Percentiles rank a stretch among this genome's conserved stretches.
These are phyloP conservation scores for Neodon shergylaensis DNA, from an alignment of 2,113 vertebrate species.

Conservation along the genomic window DNA sequence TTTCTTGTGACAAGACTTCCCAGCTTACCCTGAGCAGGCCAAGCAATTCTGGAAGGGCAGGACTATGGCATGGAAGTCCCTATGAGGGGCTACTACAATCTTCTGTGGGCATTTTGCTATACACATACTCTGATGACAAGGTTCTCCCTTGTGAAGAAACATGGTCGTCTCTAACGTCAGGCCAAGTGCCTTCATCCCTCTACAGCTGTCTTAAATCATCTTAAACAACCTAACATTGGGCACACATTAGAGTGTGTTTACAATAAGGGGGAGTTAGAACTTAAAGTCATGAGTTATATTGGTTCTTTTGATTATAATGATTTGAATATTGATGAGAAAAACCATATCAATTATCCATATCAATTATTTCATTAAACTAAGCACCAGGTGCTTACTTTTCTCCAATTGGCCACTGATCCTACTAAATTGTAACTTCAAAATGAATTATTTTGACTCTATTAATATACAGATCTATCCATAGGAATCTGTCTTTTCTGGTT, in stretches of 20 bases:
- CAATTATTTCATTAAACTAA: neutral
- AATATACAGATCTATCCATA: neutral
- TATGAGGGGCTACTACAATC: neutral
- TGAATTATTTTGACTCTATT: constrained; percentile 4
- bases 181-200: neutral
- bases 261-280: neutral
- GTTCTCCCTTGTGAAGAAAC: neutral
- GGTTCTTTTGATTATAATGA: constrained; percentile 32
- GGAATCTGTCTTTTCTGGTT: constrained; percentile 9
- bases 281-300: neutral
- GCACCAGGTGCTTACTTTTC: neutral
- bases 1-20: neutral
- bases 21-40: neutral
- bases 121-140: neutral
- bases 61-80: neutral
- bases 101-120: neutral
- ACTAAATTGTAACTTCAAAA: neutral
- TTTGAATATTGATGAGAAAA: constrained; percentile 2
- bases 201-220: neutral
- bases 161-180: neutral
- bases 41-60: neutral
- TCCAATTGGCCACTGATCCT: neutral
- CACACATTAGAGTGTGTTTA: neutral
- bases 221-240: neutral
- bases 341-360: neutral